Evolutionary conservation across 1,140 invertebrate genomes (phyloP).

Genomic region (Procambarus clarkii): DNA sequence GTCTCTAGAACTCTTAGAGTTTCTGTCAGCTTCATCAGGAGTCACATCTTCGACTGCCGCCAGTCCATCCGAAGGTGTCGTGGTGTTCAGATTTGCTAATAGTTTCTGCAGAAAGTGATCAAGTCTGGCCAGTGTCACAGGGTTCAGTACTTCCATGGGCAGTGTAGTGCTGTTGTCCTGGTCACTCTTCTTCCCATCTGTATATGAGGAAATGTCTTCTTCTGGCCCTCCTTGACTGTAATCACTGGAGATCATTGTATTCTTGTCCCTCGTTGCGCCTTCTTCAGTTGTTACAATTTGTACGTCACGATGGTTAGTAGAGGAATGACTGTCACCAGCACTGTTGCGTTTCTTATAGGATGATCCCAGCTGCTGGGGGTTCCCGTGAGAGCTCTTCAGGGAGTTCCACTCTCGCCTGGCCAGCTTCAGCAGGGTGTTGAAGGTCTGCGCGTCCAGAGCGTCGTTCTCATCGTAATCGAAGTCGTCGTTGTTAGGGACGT

Average conservation of each 20-base stretch:
- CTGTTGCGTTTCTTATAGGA: not conserved
- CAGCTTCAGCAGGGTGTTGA: slow-evolving; percentile 17
- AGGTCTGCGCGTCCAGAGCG: not conserved
- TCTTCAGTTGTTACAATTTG: not conserved
- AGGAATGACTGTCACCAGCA: too few species aligned
- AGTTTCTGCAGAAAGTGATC: not conserved
- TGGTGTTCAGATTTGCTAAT: not conserved
- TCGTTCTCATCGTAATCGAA: not conserved
- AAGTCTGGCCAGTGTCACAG: not conserved
- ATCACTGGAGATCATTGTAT: too few species aligned
- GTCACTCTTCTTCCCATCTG: not conserved
- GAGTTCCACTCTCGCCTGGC: slow-evolving; percentile 14
- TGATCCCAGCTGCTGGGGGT: not conserved
- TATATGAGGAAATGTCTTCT: not conserved
- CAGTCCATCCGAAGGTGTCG: not conserved
- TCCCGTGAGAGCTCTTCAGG: not conserved
- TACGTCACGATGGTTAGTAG: not conserved
- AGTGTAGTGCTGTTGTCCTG: not conserved
- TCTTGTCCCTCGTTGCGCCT: too few species aligned
- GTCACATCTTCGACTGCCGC: not conserved
- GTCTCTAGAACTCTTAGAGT: not conserved
- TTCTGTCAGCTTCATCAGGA: not conserved
- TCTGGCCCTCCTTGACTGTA: too few species aligned
- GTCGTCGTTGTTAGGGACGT: not conserved
- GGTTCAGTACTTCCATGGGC: not conserved